Evolutionary conservation across 2,113 vertebrate species (phyloP).

Genomic region (Chloropsis cyanopogon): DNA sequence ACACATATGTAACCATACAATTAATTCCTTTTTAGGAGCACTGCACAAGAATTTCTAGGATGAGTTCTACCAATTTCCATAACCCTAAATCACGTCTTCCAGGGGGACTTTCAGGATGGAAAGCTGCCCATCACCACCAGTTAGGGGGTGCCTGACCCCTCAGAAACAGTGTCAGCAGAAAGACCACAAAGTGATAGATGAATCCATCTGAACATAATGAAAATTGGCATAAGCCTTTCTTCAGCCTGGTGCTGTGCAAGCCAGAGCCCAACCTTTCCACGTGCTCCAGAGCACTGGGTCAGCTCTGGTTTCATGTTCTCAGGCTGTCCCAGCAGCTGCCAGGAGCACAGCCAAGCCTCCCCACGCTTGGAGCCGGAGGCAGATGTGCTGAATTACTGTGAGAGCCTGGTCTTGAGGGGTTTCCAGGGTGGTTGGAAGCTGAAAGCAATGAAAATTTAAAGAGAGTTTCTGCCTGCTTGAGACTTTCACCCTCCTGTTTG

Average conservation of each 20-base stretch:
- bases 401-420: background rate
- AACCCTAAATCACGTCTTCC: background rate
- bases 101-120: background rate
- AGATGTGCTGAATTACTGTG: conserved; percentile 5
- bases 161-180: background rate
- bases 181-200: background rate
- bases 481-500: background rate
- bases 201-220: background rate
- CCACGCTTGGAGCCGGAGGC: background rate
- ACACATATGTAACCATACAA: background rate
- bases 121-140: background rate
- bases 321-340: background rate
- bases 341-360: background rate
- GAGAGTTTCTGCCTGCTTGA: background rate
- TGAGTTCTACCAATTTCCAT: background rate
- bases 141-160: background rate
- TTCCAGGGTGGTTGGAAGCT: conserved; percentile 10
- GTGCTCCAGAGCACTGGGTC: background rate
- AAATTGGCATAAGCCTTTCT: background rate
- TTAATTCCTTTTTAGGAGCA: background rate
- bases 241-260: background rate
- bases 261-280: background rate
- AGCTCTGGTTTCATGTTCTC: background rate
- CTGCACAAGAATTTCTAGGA: background rate
- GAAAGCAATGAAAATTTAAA: background rate